Evolutionary conservation across 2,797 vertebrate species (phyloP).

Genomic region (Aplochiton taeniatus): DNA sequence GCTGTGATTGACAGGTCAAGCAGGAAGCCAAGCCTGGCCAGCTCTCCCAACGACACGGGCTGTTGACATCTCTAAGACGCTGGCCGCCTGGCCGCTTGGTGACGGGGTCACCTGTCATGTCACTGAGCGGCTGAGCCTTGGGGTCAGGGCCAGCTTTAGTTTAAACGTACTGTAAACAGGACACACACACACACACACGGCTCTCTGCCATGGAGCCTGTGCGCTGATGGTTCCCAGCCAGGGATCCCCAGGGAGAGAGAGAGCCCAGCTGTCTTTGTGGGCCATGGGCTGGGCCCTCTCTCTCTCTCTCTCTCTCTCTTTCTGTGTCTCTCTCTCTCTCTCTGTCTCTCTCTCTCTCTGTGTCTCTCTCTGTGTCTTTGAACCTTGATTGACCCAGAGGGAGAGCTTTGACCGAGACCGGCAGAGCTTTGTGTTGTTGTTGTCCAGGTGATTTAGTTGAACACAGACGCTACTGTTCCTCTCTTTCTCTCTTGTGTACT

Average conservation of each 20-base stretch:
- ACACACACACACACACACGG: conserved; percentile 6
- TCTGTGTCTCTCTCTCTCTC: neutral
- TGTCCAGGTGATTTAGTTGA: too few species aligned
- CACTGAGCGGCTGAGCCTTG: neutral
- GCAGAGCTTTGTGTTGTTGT: too few species aligned
- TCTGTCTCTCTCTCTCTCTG: neutral
- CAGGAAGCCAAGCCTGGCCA: too few species aligned
- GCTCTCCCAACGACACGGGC: too few species aligned
- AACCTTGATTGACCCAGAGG: neutral
- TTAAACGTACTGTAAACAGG: too few species aligned
- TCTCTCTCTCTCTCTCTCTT: too few species aligned
- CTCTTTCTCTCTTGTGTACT: neutral
- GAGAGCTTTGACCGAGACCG: too few species aligned
- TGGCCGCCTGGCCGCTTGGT: too few species aligned
- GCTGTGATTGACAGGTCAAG: too few species aligned
- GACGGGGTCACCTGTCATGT: too few species aligned
- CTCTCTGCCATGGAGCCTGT: neutral
- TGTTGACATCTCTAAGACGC: too few species aligned
- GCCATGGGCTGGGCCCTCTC: conserved; percentile 6
- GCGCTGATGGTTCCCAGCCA: neutral
- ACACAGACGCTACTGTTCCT: neutral
- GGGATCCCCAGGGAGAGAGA: conserved; percentile 16
- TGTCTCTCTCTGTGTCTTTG: neutral
- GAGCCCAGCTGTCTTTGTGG: conserved; percentile 13
- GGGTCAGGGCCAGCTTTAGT: neutral